Percentiles rank a stretch among this genome's conserved stretches.
These are phyloP conservation scores for Drosophila burlai DNA, from an alignment of 1,140 invertebrate species.

Conservation along the genomic window DNA sequence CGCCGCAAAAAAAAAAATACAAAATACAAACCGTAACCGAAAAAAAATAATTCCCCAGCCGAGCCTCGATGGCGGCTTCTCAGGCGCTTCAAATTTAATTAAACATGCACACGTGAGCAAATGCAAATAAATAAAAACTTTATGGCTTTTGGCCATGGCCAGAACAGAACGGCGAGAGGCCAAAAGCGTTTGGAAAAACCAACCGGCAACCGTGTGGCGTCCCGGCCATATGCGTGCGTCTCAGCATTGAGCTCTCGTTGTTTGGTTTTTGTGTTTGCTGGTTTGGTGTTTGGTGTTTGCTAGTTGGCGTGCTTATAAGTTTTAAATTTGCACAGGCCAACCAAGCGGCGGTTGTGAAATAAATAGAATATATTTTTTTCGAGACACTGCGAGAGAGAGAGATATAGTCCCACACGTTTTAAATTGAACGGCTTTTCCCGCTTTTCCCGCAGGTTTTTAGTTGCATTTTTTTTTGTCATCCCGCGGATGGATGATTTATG, in stretches of 20 bases:
- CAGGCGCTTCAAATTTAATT: conserved; percentile 83
- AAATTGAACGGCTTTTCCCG: conserved; percentile 70
- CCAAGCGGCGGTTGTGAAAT: conserved; percentile 30
- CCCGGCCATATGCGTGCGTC: conserved; percentile 63
- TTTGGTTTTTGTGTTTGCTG: conserved; percentile 29
- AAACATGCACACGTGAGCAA: conserved; percentile 83
- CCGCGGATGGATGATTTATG: conserved; percentile 63
- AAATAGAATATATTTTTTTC: conserved; percentile 41
- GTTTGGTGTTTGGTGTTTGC: conserved; percentile 39
- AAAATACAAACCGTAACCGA: conserved; percentile 22
- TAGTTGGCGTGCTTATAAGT: conserved; percentile 78
- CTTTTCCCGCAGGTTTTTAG: conserved; percentile 10
- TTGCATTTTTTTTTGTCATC: conserved; percentile 34
- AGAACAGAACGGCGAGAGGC: conserved; percentile 19
- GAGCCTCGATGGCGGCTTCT: conserved; percentile 70
- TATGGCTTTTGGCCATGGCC: conserved; percentile 69
- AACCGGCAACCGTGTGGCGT: conserved; percentile 2
- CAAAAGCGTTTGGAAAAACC: conserved; percentile 22
- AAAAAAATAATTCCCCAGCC: conserved; percentile 58
- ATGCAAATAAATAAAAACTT: conserved; percentile 84
- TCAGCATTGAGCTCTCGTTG: conserved; percentile 29
- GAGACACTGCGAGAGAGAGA: not conserved
- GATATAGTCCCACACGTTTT: conserved; percentile 60
- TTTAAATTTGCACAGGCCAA: conserved; percentile 64
- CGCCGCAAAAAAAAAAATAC: not conserved